Conservation (phyloP, 2,888 invertebrate species). For the Nebria brevicollis region DNA sequence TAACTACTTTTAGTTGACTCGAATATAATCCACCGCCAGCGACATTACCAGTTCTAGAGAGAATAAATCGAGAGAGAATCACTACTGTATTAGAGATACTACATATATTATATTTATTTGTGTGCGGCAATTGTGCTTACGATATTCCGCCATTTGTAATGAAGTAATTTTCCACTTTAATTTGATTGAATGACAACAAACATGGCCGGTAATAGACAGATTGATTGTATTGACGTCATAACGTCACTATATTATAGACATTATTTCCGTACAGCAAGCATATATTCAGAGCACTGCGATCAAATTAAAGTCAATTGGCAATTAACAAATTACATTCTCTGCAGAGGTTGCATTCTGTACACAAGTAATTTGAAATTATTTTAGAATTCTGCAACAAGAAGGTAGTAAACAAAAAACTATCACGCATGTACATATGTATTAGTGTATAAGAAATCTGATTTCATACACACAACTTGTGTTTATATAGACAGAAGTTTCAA, state of each 20-base stretch:
- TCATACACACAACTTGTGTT: not conserved
- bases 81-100: too few relatives aligned
- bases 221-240: slow-evolving; percentile 16
- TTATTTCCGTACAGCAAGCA: slow-evolving; percentile 27
- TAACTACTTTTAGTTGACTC: slow-evolving; percentile 37
- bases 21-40: slow-evolving; percentile 16
- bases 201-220: slow-evolving; percentile 6
- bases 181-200: slow-evolving; percentile 18
- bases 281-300: not conserved
- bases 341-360: slow-evolving; percentile 19
- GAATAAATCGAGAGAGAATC: not conserved
- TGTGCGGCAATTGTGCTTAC: not conserved
- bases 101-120: too few relatives aligned
- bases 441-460: not conserved
- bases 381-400: too few relatives aligned
- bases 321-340: slow-evolving; percentile 21
- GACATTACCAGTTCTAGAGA: slow-evolving; percentile 18
- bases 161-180: slow-evolving; percentile 13
- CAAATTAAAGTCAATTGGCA: slow-evolving; percentile 19
- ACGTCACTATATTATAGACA: slow-evolving; percentile 15
- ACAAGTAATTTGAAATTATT: not conserved
- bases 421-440: not conserved
- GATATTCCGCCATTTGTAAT: slow-evolving; percentile 3
- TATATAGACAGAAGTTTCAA: not conserved
- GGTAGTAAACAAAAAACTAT: too few relatives aligned